phyloP scores from a whole-genome alignment of 1,140 invertebrate genomes.

The Penaeus vannamei region DNA sequence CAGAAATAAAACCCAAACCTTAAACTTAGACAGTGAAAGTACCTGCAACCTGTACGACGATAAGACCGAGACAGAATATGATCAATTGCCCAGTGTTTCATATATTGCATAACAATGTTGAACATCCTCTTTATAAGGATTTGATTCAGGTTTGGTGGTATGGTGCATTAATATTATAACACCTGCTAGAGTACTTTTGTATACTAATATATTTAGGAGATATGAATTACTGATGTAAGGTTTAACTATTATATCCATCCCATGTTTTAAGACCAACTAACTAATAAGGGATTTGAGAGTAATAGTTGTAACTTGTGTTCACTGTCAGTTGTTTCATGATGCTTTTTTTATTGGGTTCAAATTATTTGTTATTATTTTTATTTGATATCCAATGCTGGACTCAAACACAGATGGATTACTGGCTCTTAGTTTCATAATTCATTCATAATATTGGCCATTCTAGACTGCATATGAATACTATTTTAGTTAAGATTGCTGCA shows the following conservation, averaged over 20 bases:
- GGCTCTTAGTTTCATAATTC: no score
- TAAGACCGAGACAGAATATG: conserved; percentile 16
- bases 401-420: no score
- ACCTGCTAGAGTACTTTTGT: conserved; percentile 39
- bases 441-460: no score
- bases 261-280: conserved; percentile 23
- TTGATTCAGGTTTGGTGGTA: conserved; percentile 47
- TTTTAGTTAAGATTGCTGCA: no score
- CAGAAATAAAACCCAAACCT: no score
- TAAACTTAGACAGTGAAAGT: no score
- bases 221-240: conserved; percentile 17
- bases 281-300: conserved; percentile 8
- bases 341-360: neutral
- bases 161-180: conserved; percentile 40
- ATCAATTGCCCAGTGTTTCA: conserved; percentile 31
- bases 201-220: conserved; percentile 38
- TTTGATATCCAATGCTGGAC: no score
- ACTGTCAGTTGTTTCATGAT: neutral
- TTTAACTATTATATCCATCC: conserved; percentile 38
- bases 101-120: conserved; percentile 8
- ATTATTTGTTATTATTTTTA: no score
- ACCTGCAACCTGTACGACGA: neutral
- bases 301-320: neutral
- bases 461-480: no score
- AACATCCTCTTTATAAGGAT: conserved; percentile 28